Evolutionary conservation across 1,140 invertebrate genomes (phyloP), one percentile per base, ranked within the genome.

Genomic region (Trissolcus basalis): DNA sequence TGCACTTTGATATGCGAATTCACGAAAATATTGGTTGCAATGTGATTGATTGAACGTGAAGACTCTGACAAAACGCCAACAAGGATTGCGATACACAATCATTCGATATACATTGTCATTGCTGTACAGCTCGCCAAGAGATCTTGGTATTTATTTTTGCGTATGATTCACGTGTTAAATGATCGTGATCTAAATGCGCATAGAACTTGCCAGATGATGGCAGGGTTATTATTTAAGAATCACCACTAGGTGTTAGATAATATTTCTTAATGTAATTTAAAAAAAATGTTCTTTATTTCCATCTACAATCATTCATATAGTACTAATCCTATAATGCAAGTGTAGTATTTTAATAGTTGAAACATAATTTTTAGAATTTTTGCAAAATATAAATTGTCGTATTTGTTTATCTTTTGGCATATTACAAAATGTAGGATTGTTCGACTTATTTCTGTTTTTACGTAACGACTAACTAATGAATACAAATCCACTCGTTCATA

Each of bases 41-140:
- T 36, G 47, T 61, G 58, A 61, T 61, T 48, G 48, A 61, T 61
- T 51, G n/a, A n/a, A n/a, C n/a, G n/a, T 36, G 19, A 27, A 49
- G 43, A 47, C 50, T 44, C 45, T 48, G 45, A 59, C 56, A 58
- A 50, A 50, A 51, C 11, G 48, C 48, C 32, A 51, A 53, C 36
- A 19, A 49, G 39, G 56, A 14, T 13, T n/a, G 49, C 39, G 8
- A 51, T 35, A 6, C 14, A 48, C 15, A 35, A 61, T 45, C 11
- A 61, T 44, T 61, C 36, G 49, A 61, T 53, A n/a, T 61, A 61
- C 59, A 61, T 53, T 53, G 59, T 56, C 54, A 45, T 56, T 41
- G 33, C 3, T 12, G 43, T 36, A 16, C 10, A 50, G 16, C 13
- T 4, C 11, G 35, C 33, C 36, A 44, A 14, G 47, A 51, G 39